Percentiles rank a stretch among this genome's conserved stretches.
phyloP scores from a whole-genome alignment of 2,888 invertebrate genomes.

The Acanthococcus lagerstroemiae region DNA sequence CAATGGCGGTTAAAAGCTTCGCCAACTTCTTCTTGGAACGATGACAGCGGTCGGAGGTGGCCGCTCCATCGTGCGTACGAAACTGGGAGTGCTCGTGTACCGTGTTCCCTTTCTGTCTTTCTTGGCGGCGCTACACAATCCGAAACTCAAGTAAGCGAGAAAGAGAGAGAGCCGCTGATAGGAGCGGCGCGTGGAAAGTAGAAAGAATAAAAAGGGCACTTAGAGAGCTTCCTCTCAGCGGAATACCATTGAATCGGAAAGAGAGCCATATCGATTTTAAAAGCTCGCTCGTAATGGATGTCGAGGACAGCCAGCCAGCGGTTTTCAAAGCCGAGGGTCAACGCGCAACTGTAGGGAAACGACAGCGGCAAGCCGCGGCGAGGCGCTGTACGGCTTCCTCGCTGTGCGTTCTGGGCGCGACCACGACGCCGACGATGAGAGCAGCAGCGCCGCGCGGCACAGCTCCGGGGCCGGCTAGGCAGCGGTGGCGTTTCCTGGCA shows the following conservation, averaged over 20 bases:
- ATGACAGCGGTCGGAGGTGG: no score
- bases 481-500: no score
- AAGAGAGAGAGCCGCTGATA: no score
- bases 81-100: no score
- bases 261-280: constrained; percentile 15
- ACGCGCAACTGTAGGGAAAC: constrained; percentile 21
- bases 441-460: not conserved
- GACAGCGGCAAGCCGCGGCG: no score
- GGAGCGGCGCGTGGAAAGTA: no score
- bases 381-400: constrained; percentile 21
- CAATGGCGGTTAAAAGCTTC: no score
- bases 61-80: no score
- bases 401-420: constrained; percentile 4
- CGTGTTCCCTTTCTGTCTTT: no score
- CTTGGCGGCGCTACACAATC: no score
- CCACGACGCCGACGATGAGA: not conserved
- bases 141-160: not conserved
- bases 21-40: no score
- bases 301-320: constrained; percentile 17
- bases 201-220: not conserved
- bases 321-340: constrained; percentile 23
- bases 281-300: constrained; percentile 17
- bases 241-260: constrained; percentile 9
- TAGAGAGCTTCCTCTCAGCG: constrained; percentile 12
- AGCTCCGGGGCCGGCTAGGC: not conserved